These are phyloP conservation scores for Centropus unirufus DNA, from an alignment of 2,113 vertebrate species.

Conservation along the genomic window DNA sequence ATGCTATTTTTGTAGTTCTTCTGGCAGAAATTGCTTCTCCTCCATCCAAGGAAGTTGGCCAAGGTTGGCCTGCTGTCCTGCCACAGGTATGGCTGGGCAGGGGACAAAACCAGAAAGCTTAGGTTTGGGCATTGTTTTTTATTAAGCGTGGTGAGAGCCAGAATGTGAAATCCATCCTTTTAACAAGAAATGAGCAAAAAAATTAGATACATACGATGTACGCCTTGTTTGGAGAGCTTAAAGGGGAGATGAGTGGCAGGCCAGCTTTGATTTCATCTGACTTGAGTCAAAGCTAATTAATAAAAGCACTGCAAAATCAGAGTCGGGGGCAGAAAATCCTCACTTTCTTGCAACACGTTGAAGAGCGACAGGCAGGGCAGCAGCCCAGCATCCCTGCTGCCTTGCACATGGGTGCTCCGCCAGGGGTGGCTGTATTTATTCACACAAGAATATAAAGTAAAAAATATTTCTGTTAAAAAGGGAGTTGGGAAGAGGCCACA, in stretches of 20 bases:
- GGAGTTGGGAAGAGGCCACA: too few relatives aligned
- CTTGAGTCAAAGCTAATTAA: not conserved
- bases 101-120: not conserved
- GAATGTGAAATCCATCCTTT: not conserved
- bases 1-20: conserved; percentile 11
- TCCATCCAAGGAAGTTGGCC: not conserved
- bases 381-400: not conserved
- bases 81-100: not conserved
- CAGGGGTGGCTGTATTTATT: not conserved
- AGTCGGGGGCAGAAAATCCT: not conserved
- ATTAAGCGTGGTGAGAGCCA: not conserved
- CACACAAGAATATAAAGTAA: not conserved
- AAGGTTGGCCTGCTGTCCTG: not conserved
- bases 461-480: not conserved
- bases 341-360: not conserved
- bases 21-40: conserved; percentile 13
- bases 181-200: not conserved
- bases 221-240: not conserved
- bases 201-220: rapidly evolving
- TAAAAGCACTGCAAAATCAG: not conserved
- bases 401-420: not conserved
- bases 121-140: not conserved
- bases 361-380: not conserved
- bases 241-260: not conserved
- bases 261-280: not conserved